phyloP scores from a whole-genome alignment of 2,888 invertebrate genomes.

The Beris morrisii region DNA sequence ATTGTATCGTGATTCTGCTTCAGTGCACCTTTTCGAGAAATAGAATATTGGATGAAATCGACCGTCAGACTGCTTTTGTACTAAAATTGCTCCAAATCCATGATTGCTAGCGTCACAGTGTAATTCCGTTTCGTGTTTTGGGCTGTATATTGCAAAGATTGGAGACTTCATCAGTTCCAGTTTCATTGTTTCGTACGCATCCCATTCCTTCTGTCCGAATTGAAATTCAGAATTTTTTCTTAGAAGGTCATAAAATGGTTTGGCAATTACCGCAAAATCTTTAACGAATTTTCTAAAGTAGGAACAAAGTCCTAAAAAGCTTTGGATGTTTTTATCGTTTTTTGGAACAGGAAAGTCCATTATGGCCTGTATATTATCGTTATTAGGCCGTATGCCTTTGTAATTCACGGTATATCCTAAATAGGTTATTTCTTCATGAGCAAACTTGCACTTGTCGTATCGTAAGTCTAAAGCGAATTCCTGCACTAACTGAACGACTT shows the following conservation, averaged over 20 bases:
- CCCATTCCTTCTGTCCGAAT: slow-evolving; percentile 34
- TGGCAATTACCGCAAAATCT: slow-evolving; percentile 39
- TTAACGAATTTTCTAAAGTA: slow-evolving; percentile 38
- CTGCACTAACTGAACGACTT: not conserved
- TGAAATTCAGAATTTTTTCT: slow-evolving; percentile 25
- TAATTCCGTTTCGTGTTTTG: slow-evolving; percentile 1
- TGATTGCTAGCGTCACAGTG: slow-evolving; percentile 3
- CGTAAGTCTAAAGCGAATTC: too few relatives aligned
- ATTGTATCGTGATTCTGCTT: slow-evolving; percentile 43
- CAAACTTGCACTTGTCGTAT: too few relatives aligned
- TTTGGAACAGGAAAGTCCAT: not conserved
- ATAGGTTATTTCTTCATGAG: not conserved
- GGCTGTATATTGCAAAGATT: not conserved
- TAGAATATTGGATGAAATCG: slow-evolving; percentile 44
- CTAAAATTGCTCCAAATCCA: slow-evolving; percentile 38
- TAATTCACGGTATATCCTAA: not conserved
- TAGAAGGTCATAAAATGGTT: slow-evolving; percentile 43
- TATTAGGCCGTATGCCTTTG: not conserved
- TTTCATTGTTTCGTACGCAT: slow-evolving; percentile 31
- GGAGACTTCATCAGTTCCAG: not conserved
- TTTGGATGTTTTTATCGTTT: not conserved
- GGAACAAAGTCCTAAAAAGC: not conserved
- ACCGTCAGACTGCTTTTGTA: slow-evolving; percentile 40
- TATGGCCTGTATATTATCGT: not conserved
- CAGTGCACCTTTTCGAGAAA: slow-evolving; percentile 44